phyloP scores from a whole-genome alignment of 2,888 invertebrate species.

The Syrphus vitripennis region DNA sequence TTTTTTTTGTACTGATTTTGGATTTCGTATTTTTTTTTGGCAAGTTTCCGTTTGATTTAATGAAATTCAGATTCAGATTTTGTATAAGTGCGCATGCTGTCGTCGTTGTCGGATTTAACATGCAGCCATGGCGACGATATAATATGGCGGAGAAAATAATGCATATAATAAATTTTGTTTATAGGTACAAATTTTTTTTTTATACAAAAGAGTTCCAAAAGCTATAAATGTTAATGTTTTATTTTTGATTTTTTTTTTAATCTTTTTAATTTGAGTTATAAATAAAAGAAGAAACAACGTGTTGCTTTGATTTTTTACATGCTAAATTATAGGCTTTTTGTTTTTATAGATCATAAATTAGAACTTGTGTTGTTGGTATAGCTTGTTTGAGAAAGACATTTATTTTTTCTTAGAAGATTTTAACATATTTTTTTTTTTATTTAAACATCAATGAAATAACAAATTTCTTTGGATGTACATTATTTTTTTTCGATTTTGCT shows the following conservation, averaged over 20 bases:
- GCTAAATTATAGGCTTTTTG: too few relatives aligned
- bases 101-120: neutral
- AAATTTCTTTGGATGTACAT: too few relatives aligned
- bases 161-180: conserved; percentile 28
- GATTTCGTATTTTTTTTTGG: conserved; percentile 44
- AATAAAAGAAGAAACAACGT: neutral
- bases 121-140: neutral
- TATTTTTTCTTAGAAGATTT: too few relatives aligned
- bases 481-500: too few relatives aligned
- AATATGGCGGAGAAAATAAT: conserved; percentile 2
- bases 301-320: conserved; percentile 7
- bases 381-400: too few relatives aligned
- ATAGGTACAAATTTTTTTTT: conserved; percentile 17
- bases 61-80: conserved; percentile 27
- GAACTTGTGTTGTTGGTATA: too few relatives aligned
- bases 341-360: too few relatives aligned
- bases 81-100: neutral
- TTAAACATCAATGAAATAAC: too few relatives aligned
- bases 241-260: neutral
- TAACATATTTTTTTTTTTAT: too few relatives aligned
- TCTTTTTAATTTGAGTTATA: neutral
- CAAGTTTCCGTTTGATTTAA: conserved; percentile 44
- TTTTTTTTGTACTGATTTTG: conserved; percentile 28
- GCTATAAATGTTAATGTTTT: neutral
- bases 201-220: neutral